Evolutionary conservation across 2,888 invertebrate genomes (phyloP).

Genomic region (Perdita meconis): DNA sequence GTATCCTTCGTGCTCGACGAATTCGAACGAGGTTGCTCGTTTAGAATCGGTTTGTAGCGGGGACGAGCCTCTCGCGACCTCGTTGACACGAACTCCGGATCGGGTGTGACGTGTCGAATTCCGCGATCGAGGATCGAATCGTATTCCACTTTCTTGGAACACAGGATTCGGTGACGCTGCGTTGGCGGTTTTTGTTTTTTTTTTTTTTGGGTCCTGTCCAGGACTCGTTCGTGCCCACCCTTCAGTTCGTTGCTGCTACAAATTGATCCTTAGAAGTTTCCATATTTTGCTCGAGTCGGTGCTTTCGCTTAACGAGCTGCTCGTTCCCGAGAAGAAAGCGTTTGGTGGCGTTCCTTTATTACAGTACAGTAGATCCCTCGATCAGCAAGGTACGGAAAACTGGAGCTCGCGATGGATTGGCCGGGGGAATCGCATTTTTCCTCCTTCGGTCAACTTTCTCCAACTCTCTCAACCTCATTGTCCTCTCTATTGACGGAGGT

Average conservation of each 20-base stretch:
- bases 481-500: too few species aligned
- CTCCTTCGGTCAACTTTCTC: background rate
- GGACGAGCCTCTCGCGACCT: too few species aligned
- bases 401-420: background rate
- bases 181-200: too few species aligned
- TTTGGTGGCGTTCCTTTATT: background rate
- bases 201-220: too few species aligned
- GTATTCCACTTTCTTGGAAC: too few species aligned
- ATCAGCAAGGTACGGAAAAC: background rate
- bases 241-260: background rate
- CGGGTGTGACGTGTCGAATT: too few species aligned
- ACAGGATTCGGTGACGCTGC: too few species aligned
- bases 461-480: background rate
- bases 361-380: background rate
- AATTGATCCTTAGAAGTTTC: background rate
- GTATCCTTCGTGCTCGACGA: background rate
- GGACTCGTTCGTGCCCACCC: too few species aligned
- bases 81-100: too few species aligned
- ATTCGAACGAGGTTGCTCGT: too few species aligned
- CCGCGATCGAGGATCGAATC: too few species aligned
- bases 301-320: conserved; percentile 7
- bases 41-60: too few species aligned
- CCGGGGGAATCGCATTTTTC: background rate
- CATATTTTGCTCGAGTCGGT: background rate
- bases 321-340: background rate